phyloP scores from a whole-genome alignment of 2,113 vertebrate genomes.

The Emydura subglobosa region DNA sequence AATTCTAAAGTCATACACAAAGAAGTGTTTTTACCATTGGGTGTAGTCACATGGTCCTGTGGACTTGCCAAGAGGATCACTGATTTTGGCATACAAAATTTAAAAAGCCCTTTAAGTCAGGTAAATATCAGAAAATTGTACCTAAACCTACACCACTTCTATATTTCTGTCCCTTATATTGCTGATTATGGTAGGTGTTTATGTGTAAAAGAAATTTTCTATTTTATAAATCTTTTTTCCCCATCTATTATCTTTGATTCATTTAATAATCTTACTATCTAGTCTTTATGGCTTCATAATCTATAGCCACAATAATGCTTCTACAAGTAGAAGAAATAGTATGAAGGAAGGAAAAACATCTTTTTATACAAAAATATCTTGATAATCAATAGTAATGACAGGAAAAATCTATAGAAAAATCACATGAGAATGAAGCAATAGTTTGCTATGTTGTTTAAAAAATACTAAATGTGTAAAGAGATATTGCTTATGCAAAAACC shows the following conservation, averaged over 20 bases:
- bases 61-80: neutral
- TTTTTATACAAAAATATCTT: constrained; percentile 14
- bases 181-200: neutral
- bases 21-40: neutral
- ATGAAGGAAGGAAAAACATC: neutral
- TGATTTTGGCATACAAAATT: neutral
- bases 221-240: neutral
- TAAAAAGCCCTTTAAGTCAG: neutral
- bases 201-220: neutral
- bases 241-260: neutral
- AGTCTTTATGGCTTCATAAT: neutral
- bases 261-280: neutral
- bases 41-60: neutral
- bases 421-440: constrained; percentile 23
- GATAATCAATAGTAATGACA: constrained; percentile 27
- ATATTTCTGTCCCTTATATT: neutral
- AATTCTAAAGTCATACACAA: neutral
- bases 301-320: neutral
- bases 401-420: constrained; percentile 16
- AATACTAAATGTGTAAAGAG: neutral
- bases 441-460: constrained; percentile 20
- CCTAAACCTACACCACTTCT: neutral
- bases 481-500: neutral
- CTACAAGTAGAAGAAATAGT: neutral
- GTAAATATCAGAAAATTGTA: neutral